phyloP scores from a whole-genome alignment of 2,888 invertebrate species.

The Timema podura region DNA sequence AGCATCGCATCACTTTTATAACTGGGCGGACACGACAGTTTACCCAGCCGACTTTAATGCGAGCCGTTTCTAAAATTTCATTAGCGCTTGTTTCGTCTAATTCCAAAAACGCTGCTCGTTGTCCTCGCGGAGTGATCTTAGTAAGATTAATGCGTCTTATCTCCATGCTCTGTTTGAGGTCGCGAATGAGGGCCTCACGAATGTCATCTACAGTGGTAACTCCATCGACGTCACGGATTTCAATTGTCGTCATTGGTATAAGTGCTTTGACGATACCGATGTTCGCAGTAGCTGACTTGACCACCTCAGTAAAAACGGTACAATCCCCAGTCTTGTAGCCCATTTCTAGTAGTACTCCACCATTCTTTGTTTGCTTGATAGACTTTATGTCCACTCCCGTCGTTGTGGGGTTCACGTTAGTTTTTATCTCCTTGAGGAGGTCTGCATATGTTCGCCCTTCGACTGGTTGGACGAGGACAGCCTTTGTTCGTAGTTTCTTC shows the following conservation, averaged over 20 bases:
- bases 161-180: background rate
- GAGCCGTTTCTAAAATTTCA: background rate
- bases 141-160: background rate
- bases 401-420: background rate
- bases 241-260: background rate
- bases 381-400: background rate
- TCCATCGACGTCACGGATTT: slow-evolving; percentile 39
- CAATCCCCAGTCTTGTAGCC: background rate
- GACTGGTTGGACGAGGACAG: background rate
- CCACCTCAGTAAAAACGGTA: background rate
- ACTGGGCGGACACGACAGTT: background rate
- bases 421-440: background rate
- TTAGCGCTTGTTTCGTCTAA: background rate
- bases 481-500: background rate
- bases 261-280: background rate
- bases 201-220: slow-evolving; percentile 25
- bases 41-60: background rate
- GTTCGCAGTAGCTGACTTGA: background rate
- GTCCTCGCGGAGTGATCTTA: background rate
- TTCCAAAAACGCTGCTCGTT: background rate
- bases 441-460: background rate
- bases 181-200: background rate
- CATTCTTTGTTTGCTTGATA: background rate
- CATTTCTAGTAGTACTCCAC: slow-evolving; percentile 1
- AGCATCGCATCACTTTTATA: background rate